Conservation (phyloP, 2,113 vertebrate species). For the Forbesichthys agassizii region DNA sequence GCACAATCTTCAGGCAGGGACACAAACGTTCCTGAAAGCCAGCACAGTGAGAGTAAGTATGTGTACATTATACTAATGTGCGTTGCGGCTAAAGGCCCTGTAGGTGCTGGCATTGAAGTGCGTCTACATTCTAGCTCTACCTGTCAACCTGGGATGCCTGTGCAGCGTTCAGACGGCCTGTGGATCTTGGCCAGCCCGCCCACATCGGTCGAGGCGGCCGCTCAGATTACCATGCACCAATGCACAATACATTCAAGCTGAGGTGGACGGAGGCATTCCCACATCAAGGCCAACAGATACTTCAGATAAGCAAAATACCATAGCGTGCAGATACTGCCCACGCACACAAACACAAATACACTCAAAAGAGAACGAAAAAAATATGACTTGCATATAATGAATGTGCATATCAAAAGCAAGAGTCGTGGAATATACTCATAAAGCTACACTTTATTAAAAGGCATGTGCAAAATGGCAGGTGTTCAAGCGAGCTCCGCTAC, state of each 20-base stretch:
- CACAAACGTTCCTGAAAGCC: not conserved
- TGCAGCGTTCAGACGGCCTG: conserved; percentile 48
- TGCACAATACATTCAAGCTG: conserved; percentile 16
- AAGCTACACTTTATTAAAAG: conserved; percentile 18
- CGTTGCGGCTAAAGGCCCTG: conserved; percentile 22
- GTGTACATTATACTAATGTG: conserved; percentile 15
- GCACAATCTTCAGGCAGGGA: no score
- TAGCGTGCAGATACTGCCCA: not conserved
- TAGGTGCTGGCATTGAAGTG: conserved; percentile 53
- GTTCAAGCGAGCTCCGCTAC: not conserved
- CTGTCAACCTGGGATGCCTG: conserved; percentile 67
- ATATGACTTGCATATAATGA: not conserved
- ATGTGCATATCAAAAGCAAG: not conserved
- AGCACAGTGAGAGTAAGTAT: conserved; percentile 17
- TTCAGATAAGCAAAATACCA: not conserved
- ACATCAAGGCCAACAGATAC: not conserved
- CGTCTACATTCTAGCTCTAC: conserved; percentile 57
- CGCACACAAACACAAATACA: conserved; percentile 11
- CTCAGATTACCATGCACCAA: conserved; percentile 44
- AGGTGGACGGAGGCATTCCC: not conserved
- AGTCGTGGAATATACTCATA: not conserved
- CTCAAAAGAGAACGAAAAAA: not conserved
- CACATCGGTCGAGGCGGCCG: conserved; percentile 47
- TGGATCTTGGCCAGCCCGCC: conserved; percentile 68
- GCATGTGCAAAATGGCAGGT: not conserved